Evolutionary conservation across 2,888 invertebrate species (phyloP).

Genomic region (Flexamia atlantica): DNA sequence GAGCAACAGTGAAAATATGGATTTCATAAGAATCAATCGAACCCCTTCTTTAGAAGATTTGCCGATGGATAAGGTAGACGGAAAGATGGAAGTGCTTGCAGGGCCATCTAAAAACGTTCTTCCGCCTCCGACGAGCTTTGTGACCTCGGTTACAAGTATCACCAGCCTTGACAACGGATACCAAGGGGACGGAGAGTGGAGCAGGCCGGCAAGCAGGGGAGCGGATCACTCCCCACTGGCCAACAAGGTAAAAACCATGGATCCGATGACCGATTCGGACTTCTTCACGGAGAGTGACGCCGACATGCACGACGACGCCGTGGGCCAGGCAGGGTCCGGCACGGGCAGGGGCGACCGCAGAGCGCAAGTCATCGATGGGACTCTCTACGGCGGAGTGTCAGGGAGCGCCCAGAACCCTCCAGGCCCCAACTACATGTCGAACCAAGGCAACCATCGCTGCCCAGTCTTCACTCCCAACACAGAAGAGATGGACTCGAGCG

Average conservation of each 20-base stretch:
- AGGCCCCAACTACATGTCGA: conserved; percentile 64
- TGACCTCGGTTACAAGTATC: conserved; percentile 93
- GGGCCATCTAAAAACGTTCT: conserved; percentile 56
- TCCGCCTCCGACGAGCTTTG: conserved; percentile 83
- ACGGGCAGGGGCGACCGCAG: conserved; percentile 83
- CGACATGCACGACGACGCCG: conserved; percentile 85
- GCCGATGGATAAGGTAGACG: conserved; percentile 80
- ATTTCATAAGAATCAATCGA: conserved; percentile 72
- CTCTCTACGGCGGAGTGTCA: conserved; percentile 83
- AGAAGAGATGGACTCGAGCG: conserved; percentile 95
- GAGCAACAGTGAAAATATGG: conserved; percentile 65
- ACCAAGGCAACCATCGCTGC: conserved; percentile 58
- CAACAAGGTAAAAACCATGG: conserved; percentile 74
- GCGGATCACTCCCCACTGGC: conserved; percentile 78
- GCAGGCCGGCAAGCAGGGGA: conserved; percentile 89
- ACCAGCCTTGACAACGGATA: conserved; percentile 96
- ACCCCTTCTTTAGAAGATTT: conserved; percentile 92
- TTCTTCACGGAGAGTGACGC: conserved; percentile 95
- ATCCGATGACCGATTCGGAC: conserved; percentile 95
- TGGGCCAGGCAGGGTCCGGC: conserved; percentile 71
- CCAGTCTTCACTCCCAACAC: conserved; percentile 75
- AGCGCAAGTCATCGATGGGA: conserved; percentile 93
- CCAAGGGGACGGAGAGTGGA: conserved; percentile 95
- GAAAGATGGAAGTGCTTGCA: conserved; percentile 57
- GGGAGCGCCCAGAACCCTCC: conserved; percentile 67